These are phyloP conservation scores for Stomatorhinus ivindoensis DNA, from an alignment of 2,113 vertebrate genomes.

Conservation along the genomic window DNA sequence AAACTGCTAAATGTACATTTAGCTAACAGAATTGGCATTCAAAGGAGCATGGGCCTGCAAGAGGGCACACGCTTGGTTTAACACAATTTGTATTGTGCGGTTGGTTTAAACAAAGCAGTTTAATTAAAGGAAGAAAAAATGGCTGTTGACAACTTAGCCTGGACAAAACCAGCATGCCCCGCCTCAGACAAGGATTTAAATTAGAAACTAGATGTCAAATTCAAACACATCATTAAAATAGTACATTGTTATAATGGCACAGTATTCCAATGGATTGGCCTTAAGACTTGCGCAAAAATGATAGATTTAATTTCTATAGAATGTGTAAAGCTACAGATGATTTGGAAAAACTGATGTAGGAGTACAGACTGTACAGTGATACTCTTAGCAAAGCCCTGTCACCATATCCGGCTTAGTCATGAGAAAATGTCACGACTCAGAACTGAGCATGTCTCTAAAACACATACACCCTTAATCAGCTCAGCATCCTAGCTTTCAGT, in stretches of 20 bases:
- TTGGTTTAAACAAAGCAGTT: neutral
- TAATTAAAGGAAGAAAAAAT: neutral
- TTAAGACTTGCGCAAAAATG: neutral
- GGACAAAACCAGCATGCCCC: neutral
- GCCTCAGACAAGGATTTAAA: neutral
- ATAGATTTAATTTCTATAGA: neutral
- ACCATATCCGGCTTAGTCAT: neutral
- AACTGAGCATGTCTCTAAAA: neutral
- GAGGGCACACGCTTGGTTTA: neutral
- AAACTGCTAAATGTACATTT: neutral
- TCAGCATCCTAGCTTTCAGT: neutral
- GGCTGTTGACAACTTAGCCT: neutral
- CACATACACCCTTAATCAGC: neutral
- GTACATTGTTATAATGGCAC: neutral
- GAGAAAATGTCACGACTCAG: neutral
- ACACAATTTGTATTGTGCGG: neutral
- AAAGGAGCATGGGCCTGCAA: neutral
- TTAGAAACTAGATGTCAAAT: neutral
- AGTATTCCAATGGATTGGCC: neutral
- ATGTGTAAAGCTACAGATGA: neutral
- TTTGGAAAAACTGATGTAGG: neutral
- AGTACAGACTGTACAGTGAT: neutral
- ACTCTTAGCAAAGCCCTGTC: neutral
- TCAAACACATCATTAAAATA: neutral
- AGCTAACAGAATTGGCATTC: neutral